Base-by-base conservation (phyloP, 2,797 vertebrate genomes). In the Phataginus tetradactyla region DNA sequence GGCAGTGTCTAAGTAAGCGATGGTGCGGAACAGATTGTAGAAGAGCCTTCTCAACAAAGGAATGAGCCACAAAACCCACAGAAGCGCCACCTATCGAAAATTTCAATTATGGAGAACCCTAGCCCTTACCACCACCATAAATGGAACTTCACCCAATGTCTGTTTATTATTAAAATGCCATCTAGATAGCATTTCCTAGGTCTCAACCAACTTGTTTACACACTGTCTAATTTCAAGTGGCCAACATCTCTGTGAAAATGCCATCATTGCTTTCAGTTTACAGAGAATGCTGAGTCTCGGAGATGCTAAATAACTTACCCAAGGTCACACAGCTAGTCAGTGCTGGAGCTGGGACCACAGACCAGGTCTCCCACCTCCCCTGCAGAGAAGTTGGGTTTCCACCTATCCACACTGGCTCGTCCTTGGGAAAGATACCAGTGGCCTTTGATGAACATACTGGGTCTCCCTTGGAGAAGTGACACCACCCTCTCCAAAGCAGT, bases 401-500 rank as follows among this genome's bases (percentile, higher is more conserved):
- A 68, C 12, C 51, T 53, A 23, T 12, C 4, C 34, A 53, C 7
- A 14, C 7, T 42, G 42, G 27, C n/a, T 96, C 75, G 90, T 94
- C 69, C 93, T 87, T 64, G 51, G 86, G 45, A 89, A 84, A 49
- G 84, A 74, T 34, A 92, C 37, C 80, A 51, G 7, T 64, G 63
- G 49, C 23, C 72, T 89, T 91, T 94, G 68, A 86, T 39, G 14
- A 74, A 74, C 74, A 90, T 92, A 86, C 5, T 37, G 79, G 74
- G 68, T 81, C 66, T 94, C 93, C 95, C 95, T 97, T 96, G 86
- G 93, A 98, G 96, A 98, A 95, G 7, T 85, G 89, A 80, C 92
- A 97, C 95, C 96, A 96, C 92, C 96, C 68, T 86, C 83, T 98
- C 90, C 55, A 9, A 97, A 98, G 92, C 0, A 85, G 37, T 32